Evolutionary conservation across 2,888 invertebrate genomes (phyloP).

Genomic region (Arctia plantaginis): DNA sequence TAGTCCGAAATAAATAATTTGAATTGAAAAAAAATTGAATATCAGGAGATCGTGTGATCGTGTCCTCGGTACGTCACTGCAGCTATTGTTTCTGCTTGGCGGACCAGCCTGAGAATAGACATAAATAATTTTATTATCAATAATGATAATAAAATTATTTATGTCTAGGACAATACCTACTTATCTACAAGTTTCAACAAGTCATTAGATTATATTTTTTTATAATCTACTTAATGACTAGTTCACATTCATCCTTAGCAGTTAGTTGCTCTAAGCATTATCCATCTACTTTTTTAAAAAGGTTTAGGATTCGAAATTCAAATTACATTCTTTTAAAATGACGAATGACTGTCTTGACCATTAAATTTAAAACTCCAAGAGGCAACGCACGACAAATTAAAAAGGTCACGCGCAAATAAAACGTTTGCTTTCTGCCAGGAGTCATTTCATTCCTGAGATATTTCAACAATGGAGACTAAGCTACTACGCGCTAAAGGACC

Average conservation of each 20-base stretch:
- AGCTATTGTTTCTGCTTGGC: neutral
- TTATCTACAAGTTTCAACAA: too few relatives aligned
- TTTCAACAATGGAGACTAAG: constrained; percentile 29
- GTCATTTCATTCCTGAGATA: constrained; percentile 33
- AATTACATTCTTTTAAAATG: neutral
- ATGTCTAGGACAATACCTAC: too few relatives aligned
- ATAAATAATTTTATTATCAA: too few relatives aligned
- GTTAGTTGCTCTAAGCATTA: neutral
- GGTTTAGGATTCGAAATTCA: neutral
- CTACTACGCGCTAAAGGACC: constrained; percentile 27
- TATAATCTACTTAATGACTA: too few relatives aligned
- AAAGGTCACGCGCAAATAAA: constrained; percentile 10
- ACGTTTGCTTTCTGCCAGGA: neutral
- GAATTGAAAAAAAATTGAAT: too few relatives aligned
- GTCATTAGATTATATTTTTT: too few relatives aligned
- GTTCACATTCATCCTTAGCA: neutral
- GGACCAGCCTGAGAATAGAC: neutral
- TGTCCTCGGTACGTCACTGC: neutral
- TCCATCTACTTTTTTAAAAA: neutral
- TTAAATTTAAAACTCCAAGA: constrained; percentile 15
- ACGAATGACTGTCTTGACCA: neutral
- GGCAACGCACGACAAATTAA: constrained; percentile 24
- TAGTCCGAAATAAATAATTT: too few relatives aligned
- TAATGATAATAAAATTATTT: too few relatives aligned
- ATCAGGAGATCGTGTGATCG: neutral